phyloP scores from a whole-genome alignment of 2,888 invertebrate species.

The Gymnoscelis rufifasciata region DNA sequence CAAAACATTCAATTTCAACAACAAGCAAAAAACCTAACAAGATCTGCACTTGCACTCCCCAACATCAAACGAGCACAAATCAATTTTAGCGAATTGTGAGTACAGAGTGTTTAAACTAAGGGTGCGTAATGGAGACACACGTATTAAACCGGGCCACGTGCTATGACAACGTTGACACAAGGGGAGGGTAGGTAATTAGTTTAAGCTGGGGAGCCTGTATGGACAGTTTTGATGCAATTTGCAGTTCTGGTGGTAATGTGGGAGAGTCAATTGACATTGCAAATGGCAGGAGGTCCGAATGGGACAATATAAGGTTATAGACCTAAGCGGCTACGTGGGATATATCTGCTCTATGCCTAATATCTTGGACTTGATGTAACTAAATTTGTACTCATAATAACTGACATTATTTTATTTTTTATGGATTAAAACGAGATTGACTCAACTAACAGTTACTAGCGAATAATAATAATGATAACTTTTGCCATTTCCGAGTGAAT shows the following conservation, averaged over 20 bases:
- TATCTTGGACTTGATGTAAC: too few species aligned
- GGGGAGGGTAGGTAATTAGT: conserved; percentile 72
- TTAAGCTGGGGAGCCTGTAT: conserved; percentile 60
- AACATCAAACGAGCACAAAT: conserved; percentile 62
- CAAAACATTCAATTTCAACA: too few species aligned
- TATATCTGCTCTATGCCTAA: too few species aligned
- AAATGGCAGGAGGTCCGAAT: too few species aligned
- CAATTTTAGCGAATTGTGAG: conserved; percentile 74
- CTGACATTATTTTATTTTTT: too few species aligned
- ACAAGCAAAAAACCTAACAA: conserved; percentile 12
- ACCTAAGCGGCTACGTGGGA: too few species aligned
- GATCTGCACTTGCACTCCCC: conserved; percentile 29
- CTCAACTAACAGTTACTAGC: too few species aligned
- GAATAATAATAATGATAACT: too few species aligned
- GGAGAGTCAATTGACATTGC: not conserved
- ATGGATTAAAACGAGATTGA: too few species aligned
- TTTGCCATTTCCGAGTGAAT: too few species aligned
- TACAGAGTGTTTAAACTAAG: conserved; percentile 67
- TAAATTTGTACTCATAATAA: too few species aligned
- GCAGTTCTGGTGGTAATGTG: not conserved
- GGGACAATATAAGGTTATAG: too few species aligned
- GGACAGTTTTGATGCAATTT: conserved; percentile 17
- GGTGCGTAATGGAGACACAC: conserved; percentile 77
- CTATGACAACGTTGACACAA: conserved; percentile 70
- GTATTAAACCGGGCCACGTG: conserved; percentile 74